Base-by-base conservation (phyloP, 1,140 invertebrate species). In the Drosophila pectinifera region DNA sequence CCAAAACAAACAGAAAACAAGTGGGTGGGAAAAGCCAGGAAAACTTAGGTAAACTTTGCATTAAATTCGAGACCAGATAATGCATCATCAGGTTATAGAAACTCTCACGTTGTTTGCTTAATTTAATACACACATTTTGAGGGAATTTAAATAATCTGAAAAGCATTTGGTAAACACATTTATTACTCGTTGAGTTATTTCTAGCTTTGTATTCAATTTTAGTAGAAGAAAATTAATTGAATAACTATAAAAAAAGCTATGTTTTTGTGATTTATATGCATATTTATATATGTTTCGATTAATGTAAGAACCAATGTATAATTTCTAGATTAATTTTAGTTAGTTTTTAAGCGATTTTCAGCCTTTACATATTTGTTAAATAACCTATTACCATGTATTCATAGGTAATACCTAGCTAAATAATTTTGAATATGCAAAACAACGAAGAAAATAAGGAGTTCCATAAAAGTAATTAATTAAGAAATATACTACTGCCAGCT, bases 21-120 rank as follows among this genome's bases (percentile, higher is more conserved):
- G 64, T 65, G 57, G 31, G 55, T 45, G 55, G 39, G 26, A 48
- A 64, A 64, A 18, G 11, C 14, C 18, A 18, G 58, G n/a, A 64
- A 63, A 49, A 31, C 46, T 22, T 11, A 24, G 11, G 10, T 0
- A 7, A 31, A 28, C 10, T 16, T 5, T 6, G 28, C 1, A 1
- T 22, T 5, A 26, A 39, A 55, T 20, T 48, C 10, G 42, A 22
- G 10, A 20, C 8, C 13, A 31, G 42, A 34, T 24, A 31, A 28
- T 46, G 26, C 41, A 34, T 14, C 26, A 31, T 13, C 11, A 31
- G 31, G 11, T 51, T 51, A 34, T 20, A 14, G 28, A 34, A 34
- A 38, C 18, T 34, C 2, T 36, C 22, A 7, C 11, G 18, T 42
- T 51, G 31, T 53, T 53, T 36, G 16, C 22, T 53, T n/a, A 10